Conservation (phyloP, 2,113 vertebrate species). For the Microtus pennsylvanicus region DNA sequence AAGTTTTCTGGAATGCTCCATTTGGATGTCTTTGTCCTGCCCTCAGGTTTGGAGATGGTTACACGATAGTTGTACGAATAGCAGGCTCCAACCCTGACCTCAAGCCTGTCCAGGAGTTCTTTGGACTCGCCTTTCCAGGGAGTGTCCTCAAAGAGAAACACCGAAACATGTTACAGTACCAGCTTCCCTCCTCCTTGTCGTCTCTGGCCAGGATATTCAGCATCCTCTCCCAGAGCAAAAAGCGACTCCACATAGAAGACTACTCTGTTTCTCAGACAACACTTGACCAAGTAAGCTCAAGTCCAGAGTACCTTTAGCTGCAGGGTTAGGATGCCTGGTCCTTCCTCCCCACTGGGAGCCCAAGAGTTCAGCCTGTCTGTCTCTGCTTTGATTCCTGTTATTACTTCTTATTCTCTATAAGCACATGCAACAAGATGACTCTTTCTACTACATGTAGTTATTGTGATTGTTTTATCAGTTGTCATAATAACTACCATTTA, state of each 20-base stretch:
- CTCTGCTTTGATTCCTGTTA: not conserved
- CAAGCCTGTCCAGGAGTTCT: slow-evolving; percentile 95
- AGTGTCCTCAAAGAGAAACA: slow-evolving; percentile 97
- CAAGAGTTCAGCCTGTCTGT: not conserved
- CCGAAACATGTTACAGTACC: slow-evolving; percentile 98
- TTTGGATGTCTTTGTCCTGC: not conserved
- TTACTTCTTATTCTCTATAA: not conserved
- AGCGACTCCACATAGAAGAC: slow-evolving; percentile 95
- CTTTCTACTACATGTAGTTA: not conserved
- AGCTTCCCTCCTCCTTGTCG: slow-evolving; percentile 94
- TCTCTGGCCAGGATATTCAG: slow-evolving; percentile 96
- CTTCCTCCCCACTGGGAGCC: not conserved
- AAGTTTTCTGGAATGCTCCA: not conserved
- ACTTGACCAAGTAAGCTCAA: slow-evolving; percentile 96
- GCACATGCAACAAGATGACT: not conserved
- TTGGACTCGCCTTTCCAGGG: slow-evolving; percentile 94
- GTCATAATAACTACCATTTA: not conserved
- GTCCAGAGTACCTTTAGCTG: not conserved
- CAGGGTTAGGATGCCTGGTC: not conserved
- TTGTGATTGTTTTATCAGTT: not conserved
- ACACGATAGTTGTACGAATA: slow-evolving; percentile 97
- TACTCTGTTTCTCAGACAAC: slow-evolving; percentile 99
- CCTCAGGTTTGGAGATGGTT: slow-evolving; percentile 97
- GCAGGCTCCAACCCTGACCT: slow-evolving; percentile 93
- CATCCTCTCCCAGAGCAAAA: slow-evolving; percentile 95